Percentiles rank a stretch among this genome's conserved stretches.
phyloP scores from a whole-genome alignment of 1,140 invertebrate species.

The Antheraea mylitta region DNA sequence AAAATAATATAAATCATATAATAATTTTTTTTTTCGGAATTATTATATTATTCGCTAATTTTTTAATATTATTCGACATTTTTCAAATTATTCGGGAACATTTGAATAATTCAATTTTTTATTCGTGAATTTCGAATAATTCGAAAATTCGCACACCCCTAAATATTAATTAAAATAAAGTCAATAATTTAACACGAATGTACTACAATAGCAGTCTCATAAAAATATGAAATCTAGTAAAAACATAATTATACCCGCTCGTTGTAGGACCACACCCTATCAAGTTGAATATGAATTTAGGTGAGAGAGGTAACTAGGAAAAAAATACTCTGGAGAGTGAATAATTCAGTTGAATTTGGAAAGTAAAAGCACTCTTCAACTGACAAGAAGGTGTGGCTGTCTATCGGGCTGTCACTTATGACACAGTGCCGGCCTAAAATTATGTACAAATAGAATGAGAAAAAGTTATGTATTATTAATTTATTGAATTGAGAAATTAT shows the following conservation, averaged over 20 bases:
- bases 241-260: conserved; percentile 7
- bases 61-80: too few species aligned
- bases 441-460: conserved; percentile 16
- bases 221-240: background rate
- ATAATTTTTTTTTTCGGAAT: too few species aligned
- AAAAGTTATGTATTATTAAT: background rate
- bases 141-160: too few species aligned
- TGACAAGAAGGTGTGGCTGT: conserved; percentile 40
- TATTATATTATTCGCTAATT: too few species aligned
- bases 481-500: conserved; percentile 2
- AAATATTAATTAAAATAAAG: too few species aligned
- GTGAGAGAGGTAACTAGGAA: conserved; percentile 19
- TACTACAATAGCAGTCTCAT: background rate
- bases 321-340: conserved; percentile 36
- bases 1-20: too few species aligned
- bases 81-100: too few species aligned
- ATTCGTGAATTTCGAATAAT: too few species aligned
- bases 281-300: conserved; percentile 30
- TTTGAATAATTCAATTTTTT: too few species aligned
- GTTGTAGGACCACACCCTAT: conserved; percentile 2
- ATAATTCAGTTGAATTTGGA: conserved; percentile 48
- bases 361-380: conserved; percentile 48
- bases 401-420: conserved; percentile 51
- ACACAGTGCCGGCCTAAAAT: conserved; percentile 28
- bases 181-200: background rate